These are phyloP conservation scores for Heliocidaris tuberculata DNA, from an alignment of 35 echinoderm and acorn worm genomes.

Conservation along the genomic window DNA sequence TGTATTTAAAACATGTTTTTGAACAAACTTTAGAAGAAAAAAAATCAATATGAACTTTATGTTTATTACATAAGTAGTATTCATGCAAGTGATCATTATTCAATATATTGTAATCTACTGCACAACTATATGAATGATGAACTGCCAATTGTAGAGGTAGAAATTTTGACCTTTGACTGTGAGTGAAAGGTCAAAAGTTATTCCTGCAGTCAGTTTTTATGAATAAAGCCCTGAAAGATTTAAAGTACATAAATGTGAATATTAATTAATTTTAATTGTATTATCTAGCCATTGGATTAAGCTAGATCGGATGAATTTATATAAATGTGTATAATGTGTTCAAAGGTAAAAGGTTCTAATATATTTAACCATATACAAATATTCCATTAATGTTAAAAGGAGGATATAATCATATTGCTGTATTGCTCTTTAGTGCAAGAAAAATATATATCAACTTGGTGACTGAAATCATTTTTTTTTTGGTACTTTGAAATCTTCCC, in stretches of 20 bases:
- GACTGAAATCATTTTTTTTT: background rate
- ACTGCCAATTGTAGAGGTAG: background rate
- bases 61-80: background rate
- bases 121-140: background rate
- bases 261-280: background rate
- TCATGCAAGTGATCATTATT: background rate
- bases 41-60: background rate
- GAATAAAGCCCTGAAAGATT: background rate
- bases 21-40: too few relatives aligned
- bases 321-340: background rate
- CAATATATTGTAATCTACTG: background rate
- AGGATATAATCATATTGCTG: too few relatives aligned
- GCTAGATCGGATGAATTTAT: background rate
- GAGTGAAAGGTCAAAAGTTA: background rate
- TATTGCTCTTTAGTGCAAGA: background rate
- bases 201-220: background rate
- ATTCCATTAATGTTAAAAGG: too few relatives aligned
- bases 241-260: background rate
- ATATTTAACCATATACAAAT: too few relatives aligned
- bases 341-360: background rate
- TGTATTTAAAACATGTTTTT: background rate
- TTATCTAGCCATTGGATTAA: background rate
- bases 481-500: background rate
- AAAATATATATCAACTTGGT: background rate
- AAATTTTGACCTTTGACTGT: background rate